Evolutionary conservation across 2,797 vertebrate genomes (phyloP), one percentile per base, ranked within the genome.

Genomic region (Diceros bicornis): DNA sequence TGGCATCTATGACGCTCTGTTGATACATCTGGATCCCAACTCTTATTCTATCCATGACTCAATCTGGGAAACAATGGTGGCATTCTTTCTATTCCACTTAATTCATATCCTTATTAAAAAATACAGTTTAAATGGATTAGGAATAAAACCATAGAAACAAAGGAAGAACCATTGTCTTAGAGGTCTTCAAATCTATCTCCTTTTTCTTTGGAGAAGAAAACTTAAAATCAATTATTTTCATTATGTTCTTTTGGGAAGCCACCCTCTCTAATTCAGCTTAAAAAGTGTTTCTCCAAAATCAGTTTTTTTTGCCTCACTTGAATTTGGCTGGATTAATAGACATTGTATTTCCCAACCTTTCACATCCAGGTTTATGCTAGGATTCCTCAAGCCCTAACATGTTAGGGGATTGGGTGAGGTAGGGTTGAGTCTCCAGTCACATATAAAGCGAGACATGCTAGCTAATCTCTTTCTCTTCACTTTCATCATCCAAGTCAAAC

Each of bases 191-290:
- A 84, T 82, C 18, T 84, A 1, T 47, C 12, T 89, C 16, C 13
- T 94, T 97, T 93, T 78, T 25, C 7, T 94, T 66, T 85, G 20
- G 21, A n/a, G 52, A 92, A 92, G 37, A 96, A 89, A 77, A 83
- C 23, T 59, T 84, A 5, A 95, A 94, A 74, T 78, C 27, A 69
- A 1, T 44, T 55, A 21, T 68, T 94, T 96, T 91, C 32, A 57
- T 34, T 93, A 14, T 47, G 13, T 50, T 92, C 3, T 91, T 69
- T 71, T 41, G 44, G 44, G 61, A 88, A 95, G 29, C 27, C 7
- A 83, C 32, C 29, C 21, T 93, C 23, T 94, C 25, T 71, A 44
- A 94, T 21, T 32, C 29, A 78, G 32, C 7, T 84, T 92, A 83
- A 27, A 77, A 89, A 59, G 7, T 10, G 59, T 62, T 91, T 97